A percentile compares a stretch with the other conserved stretches of the same genome.
Conservation (phyloP, 2,888 invertebrate species). For the Oxyteleia sp. region DNA sequence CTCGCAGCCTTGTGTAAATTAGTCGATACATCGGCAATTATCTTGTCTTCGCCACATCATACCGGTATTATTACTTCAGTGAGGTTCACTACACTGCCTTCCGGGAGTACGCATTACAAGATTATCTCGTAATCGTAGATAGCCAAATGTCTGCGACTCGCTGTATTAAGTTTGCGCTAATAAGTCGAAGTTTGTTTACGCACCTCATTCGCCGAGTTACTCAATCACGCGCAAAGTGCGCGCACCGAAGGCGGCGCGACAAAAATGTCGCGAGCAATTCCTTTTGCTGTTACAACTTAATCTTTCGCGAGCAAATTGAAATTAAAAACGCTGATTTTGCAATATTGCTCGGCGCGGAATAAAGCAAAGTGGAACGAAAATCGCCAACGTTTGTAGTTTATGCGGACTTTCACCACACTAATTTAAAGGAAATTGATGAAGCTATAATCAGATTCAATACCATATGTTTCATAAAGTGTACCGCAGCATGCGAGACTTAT, state of each 20-base stretch:
- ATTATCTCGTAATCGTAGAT: conserved; percentile 15
- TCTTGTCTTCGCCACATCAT: background rate
- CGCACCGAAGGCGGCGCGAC: background rate
- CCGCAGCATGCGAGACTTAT: too few relatives aligned
- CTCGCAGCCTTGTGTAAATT: background rate
- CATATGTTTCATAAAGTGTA: too few relatives aligned
- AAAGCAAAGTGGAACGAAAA: too few relatives aligned
- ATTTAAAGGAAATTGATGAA: too few relatives aligned
- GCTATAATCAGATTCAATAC: too few relatives aligned
- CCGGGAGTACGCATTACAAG: background rate
- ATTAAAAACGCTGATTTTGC: too few relatives aligned
- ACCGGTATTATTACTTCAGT: conserved; percentile 10
- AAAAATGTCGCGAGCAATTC: too few relatives aligned
- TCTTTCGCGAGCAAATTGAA: too few relatives aligned
- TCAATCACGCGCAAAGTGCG: background rate
- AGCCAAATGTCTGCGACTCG: conserved; percentile 7
- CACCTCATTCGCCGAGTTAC: background rate
- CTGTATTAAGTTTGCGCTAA: background rate
- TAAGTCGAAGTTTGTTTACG: background rate
- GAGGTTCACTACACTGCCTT: background rate
- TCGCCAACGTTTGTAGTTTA: too few relatives aligned
- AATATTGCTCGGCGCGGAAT: too few relatives aligned
- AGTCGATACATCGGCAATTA: conserved; percentile 8
- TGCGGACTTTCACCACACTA: too few relatives aligned
- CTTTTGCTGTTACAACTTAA: too few relatives aligned